Percentiles rank a stretch among this genome's conserved stretches.
These are phyloP conservation scores for Alloscopus bannaensis DNA, from an alignment of 2,888 invertebrate species.

Conservation along the genomic window DNA sequence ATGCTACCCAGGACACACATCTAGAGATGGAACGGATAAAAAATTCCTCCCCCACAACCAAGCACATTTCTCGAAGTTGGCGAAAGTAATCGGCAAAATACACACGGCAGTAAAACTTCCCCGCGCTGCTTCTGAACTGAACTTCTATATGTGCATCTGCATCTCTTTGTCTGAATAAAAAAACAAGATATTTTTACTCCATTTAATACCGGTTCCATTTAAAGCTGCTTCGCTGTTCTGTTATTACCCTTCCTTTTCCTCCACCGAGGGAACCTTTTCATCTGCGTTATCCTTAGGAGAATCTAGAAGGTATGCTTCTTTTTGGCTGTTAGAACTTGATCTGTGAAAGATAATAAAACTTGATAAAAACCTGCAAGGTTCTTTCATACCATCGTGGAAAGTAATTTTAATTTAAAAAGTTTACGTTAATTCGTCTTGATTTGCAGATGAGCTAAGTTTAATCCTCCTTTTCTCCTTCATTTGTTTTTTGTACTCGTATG, in stretches of 20 bases:
- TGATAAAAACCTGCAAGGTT: not conserved
- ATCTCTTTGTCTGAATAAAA: constrained; percentile 43
- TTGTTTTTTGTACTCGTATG: constrained; percentile 81
- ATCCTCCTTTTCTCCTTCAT: constrained; percentile 53
- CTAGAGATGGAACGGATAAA: constrained; percentile 90
- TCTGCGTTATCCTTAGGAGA: constrained; percentile 42
- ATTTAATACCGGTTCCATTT: too few species aligned
- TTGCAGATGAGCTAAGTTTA: constrained; percentile 37
- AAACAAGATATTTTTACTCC: constrained; percentile 3
- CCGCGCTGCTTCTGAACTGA: constrained; percentile 79
- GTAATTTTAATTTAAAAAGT: not conserved
- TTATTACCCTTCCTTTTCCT: constrained; percentile 63
- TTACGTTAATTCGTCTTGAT: not conserved
- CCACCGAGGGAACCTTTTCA: constrained; percentile 27
- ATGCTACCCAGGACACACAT: constrained; percentile 93
- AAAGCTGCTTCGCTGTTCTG: too few species aligned
- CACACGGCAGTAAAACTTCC: constrained; percentile 92
- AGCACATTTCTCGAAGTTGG: constrained; percentile 80
- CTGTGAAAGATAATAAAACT: not conserved
- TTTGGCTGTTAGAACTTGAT: constrained; percentile 31
- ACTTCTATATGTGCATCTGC: constrained; percentile 76
- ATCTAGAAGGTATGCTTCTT: constrained; percentile 36
- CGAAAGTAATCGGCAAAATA: constrained; percentile 95
- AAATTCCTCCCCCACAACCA: constrained; percentile 82
- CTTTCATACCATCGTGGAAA: not conserved